A percentile compares a stretch with the other conserved stretches of the same genome.
phyloP scores from a whole-genome alignment of 2,113 vertebrate species.

The Microcebus jonahi region DNA sequence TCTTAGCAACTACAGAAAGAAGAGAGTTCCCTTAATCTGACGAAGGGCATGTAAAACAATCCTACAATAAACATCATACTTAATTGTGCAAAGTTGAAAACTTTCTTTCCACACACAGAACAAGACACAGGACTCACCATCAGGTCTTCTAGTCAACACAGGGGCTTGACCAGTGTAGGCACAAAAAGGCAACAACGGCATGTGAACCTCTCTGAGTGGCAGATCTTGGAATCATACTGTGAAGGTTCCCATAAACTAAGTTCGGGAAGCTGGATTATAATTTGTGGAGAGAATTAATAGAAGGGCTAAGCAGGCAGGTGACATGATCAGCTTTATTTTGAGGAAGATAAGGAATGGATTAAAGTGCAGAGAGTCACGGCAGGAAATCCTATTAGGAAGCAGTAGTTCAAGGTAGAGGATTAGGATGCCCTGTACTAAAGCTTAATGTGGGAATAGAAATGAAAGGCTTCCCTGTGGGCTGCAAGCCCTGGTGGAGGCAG shows the following conservation, averaged over 20 bases:
- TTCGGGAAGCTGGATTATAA: neutral
- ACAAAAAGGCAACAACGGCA: neutral
- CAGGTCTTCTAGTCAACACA: fast-evolving
- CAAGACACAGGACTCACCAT: neutral
- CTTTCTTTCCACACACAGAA: neutral
- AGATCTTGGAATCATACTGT: neutral
- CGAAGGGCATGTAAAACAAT: neutral
- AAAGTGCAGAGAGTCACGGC: neutral
- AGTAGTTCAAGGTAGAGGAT: neutral
- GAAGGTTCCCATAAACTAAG: neutral
- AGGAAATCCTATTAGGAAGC: constrained; percentile 36
- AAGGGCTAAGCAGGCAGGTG: constrained; percentile 39
- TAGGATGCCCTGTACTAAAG: neutral
- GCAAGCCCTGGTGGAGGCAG: too few species aligned
- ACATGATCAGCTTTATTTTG: neutral
- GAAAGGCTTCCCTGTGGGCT: neutral
- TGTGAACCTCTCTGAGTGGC: neutral
- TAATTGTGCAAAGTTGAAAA: neutral
- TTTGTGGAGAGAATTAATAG: neutral
- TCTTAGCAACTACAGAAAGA: neutral
- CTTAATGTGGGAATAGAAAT: neutral
- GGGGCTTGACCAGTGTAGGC: neutral
- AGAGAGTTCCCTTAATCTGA: neutral
- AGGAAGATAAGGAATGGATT: constrained; percentile 12
- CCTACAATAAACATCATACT: neutral